phyloP scores from a whole-genome alignment of 2,888 invertebrate genomes.

The Fragum whitleyi region DNA sequence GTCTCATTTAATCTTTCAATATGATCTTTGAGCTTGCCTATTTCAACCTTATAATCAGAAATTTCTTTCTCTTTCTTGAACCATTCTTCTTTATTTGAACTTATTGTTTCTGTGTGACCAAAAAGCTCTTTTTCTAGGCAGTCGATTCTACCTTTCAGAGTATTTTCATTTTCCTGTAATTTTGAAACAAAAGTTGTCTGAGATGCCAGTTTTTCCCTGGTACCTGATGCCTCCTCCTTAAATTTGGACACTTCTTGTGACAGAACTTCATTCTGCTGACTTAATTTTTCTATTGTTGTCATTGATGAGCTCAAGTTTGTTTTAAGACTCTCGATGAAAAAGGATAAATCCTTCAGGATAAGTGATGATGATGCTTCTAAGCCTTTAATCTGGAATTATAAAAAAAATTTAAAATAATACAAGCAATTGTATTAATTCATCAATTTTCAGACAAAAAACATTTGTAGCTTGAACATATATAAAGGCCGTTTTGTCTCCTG shows the following conservation, averaged over 20 bases:
- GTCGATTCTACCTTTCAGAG: slow-evolving; percentile 31
- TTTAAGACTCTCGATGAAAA: slow-evolving; percentile 42
- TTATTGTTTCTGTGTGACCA: slow-evolving; percentile 32
- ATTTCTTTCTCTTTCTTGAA: slow-evolving; percentile 36
- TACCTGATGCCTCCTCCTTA: slow-evolving; percentile 27
- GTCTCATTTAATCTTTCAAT: slow-evolving; percentile 42
- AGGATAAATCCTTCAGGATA: slow-evolving; percentile 51
- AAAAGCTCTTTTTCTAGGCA: slow-evolving; percentile 30
- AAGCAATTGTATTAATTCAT: no score
- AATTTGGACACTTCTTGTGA: slow-evolving; percentile 26
- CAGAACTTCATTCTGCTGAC: slow-evolving; percentile 23
- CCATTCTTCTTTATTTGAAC: slow-evolving; percentile 37
- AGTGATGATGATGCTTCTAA: slow-evolving; percentile 45
- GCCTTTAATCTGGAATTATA: slow-evolving; percentile 54
- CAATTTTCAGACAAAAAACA: no score
- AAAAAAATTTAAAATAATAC: no score
- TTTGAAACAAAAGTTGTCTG: slow-evolving; percentile 43
- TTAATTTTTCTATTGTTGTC: slow-evolving; percentile 27
- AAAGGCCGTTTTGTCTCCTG: no score
- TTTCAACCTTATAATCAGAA: slow-evolving; percentile 34
- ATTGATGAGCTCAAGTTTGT: slow-evolving; percentile 25
- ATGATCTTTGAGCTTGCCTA: slow-evolving; percentile 22
- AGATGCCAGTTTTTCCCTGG: slow-evolving; percentile 38
- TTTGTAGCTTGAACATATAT: no score
- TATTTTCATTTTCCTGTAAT: slow-evolving; percentile 43